Conservation (phyloP, 2,797 vertebrate genomes). For the Urophycis tenuis region DNA sequence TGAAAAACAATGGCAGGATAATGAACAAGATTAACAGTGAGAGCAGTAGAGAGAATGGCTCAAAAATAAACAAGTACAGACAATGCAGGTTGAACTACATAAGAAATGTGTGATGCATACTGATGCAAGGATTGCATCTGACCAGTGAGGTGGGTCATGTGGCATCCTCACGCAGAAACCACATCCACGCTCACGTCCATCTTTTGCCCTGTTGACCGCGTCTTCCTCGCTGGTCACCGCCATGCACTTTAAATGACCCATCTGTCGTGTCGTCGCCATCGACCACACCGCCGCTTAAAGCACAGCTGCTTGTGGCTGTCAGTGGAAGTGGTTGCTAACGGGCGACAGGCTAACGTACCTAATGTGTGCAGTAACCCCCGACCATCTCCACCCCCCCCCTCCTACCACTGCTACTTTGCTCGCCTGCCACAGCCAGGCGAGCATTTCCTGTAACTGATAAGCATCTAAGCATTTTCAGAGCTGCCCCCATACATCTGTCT, state of each 20-base stretch:
- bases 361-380: constrained; percentile 17
- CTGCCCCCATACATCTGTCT: constrained; percentile 31
- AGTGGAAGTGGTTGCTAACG: not conserved
- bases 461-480: constrained; percentile 43
- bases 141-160: too few relatives aligned
- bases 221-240: constrained; percentile 30
- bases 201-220: constrained; percentile 23
- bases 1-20: too few relatives aligned
- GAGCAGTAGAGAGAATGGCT: too few relatives aligned
- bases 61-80: too few relatives aligned
- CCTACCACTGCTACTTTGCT: not conserved
- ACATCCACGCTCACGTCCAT: constrained; percentile 2
- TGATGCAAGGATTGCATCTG: too few relatives aligned
- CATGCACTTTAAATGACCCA: constrained; percentile 35
- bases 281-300: not conserved
- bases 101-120: too few relatives aligned
- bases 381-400: constrained; percentile 25
- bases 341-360: not conserved
- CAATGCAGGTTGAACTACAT: too few relatives aligned
- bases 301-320: not conserved
- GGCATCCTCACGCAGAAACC: constrained; percentile 21
- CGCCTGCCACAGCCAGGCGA: not conserved
- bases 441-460: constrained; percentile 47
- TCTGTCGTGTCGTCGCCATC: not conserved
- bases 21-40: too few relatives aligned